Conservation (phyloP, 2,888 invertebrate species). For the Tiphia femorata region DNA sequence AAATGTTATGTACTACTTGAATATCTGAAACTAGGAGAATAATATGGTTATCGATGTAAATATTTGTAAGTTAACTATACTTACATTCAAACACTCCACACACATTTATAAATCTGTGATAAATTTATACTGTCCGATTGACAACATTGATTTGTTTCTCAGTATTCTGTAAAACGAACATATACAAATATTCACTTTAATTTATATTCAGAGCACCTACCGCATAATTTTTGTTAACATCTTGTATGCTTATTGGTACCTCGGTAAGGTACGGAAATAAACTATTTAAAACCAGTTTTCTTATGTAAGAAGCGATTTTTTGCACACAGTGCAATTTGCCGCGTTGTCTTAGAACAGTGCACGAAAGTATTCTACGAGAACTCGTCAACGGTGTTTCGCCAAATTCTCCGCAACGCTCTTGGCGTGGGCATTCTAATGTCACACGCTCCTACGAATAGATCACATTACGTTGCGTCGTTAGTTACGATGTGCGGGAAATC, state of each 20-base stretch:
- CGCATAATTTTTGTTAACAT: slow-evolving; percentile 37
- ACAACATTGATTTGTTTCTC: slow-evolving; percentile 53
- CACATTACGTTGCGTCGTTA: too few species aligned
- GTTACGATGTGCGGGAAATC: too few species aligned
- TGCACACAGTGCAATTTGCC: too few species aligned
- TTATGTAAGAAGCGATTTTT: too few species aligned
- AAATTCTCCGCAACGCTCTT: too few species aligned
- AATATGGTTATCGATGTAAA: slow-evolving; percentile 34
- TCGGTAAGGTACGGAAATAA: slow-evolving; percentile 24
- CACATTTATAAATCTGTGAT: slow-evolving; percentile 60
- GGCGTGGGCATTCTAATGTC: too few species aligned
- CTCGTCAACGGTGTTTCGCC: too few species aligned
- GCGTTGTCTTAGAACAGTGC: too few species aligned
- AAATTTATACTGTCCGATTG: slow-evolving; percentile 59
- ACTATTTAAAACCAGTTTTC: slow-evolving; percentile 20
- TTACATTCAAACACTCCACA: slow-evolving; percentile 40
- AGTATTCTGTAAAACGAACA: slow-evolving; percentile 38
- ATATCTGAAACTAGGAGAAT: background rate
- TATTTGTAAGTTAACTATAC: slow-evolving; percentile 49
- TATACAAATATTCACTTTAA: slow-evolving; percentile 25
- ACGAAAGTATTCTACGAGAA: too few species aligned
- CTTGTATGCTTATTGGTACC: slow-evolving; percentile 37
- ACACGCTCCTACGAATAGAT: too few species aligned
- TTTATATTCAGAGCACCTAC: slow-evolving; percentile 30
- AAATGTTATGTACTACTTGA: slow-evolving; percentile 12